Conservation (phyloP, 2,888 invertebrate species). For the Lapara coniferarum region DNA sequence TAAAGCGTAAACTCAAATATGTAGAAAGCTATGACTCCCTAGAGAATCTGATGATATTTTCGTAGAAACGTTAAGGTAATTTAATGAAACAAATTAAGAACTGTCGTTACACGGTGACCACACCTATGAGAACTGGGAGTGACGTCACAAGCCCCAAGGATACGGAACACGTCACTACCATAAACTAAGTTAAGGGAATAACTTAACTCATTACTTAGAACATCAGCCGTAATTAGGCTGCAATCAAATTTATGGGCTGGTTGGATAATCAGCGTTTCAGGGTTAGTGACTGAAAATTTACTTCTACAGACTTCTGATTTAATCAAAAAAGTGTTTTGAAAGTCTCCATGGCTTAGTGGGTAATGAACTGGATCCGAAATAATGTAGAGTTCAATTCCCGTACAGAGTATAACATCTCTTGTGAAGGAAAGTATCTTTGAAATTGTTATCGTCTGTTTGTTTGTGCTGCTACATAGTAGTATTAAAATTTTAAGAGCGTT, state of each 20-base stretch:
- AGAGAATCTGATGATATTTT: background rate
- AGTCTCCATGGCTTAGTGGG: no score
- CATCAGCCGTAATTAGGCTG: conserved; percentile 16
- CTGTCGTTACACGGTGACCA: conserved; percentile 1
- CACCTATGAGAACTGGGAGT: background rate
- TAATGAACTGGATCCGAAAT: no score
- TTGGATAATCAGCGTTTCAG: background rate
- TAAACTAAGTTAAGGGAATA: conserved; percentile 10
- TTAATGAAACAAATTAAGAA: conserved; percentile 2
- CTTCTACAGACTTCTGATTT: background rate
- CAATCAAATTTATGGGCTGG: conserved; percentile 18
- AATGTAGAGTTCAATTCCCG: no score
- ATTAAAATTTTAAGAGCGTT: no score
- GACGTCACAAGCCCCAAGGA: conserved; percentile 5
- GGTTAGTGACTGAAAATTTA: background rate
- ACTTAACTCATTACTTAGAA: conserved; percentile 18
- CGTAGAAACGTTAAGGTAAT: background rate
- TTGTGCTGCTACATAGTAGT: no score
- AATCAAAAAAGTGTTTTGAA: no score
- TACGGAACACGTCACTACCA: conserved; percentile 14
- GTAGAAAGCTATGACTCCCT: no score
- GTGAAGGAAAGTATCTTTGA: no score
- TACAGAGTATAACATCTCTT: no score
- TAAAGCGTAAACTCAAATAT: no score
- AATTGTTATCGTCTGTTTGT: no score